Conservation (phyloP, 2,888 invertebrate species). For the Rhagonycha lutea region DNA sequence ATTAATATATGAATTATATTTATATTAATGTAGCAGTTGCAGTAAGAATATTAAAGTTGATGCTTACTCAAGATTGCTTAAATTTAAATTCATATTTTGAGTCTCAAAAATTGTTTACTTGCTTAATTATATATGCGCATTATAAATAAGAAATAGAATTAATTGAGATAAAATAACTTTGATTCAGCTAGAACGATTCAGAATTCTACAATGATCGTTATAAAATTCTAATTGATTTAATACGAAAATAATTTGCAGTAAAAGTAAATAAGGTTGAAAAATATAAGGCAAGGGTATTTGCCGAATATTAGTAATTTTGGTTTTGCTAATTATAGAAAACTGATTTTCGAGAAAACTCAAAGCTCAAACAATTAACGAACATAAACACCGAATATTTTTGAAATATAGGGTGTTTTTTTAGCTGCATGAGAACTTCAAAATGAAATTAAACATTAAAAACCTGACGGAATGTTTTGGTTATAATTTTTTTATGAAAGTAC, state of each 20-base stretch:
- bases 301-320: not conserved
- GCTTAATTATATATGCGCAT: not conserved
- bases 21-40: not conserved
- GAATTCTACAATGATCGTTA: not conserved
- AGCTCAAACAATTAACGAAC: too few relatives aligned
- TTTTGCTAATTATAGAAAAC: not conserved
- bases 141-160: not conserved
- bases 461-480: too few relatives aligned
- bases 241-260: not conserved
- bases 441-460: too few relatives aligned
- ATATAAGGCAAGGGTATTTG: not conserved
- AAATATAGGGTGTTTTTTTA: too few relatives aligned
- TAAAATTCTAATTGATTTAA: not conserved
- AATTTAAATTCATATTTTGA: not conserved
- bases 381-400: too few relatives aligned
- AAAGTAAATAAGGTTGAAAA: not conserved
- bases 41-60: not conserved
- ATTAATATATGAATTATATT: not conserved
- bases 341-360: too few relatives aligned
- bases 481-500: too few relatives aligned
- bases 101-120: not conserved
- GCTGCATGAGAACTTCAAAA: too few relatives aligned
- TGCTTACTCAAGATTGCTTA: not conserved
- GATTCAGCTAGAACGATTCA: not conserved
- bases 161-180: not conserved